Percentiles rank a stretch among this genome's conserved stretches.
Conservation (phyloP, 2,888 invertebrate genomes). For the Gnatocerus cornutus region DNA sequence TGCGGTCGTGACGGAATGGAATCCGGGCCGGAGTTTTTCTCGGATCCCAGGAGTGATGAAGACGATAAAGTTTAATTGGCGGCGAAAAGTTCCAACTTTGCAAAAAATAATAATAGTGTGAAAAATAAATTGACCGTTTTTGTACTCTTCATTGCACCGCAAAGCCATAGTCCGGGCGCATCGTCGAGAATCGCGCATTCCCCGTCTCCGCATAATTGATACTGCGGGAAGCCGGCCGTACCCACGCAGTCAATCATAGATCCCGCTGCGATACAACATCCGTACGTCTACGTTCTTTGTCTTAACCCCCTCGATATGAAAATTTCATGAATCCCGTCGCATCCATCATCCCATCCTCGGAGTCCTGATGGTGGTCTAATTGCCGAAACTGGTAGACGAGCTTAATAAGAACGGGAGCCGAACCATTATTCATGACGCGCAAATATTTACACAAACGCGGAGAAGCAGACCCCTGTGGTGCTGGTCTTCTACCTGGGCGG, state of each 20-base stretch:
- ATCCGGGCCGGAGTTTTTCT: constrained; percentile 35
- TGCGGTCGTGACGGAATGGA: constrained; percentile 47
- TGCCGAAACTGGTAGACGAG: constrained; percentile 31
- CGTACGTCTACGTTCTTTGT: constrained; percentile 60
- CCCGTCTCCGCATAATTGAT: constrained; percentile 62
- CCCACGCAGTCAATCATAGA: constrained; percentile 65
- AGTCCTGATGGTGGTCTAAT: constrained; percentile 10
- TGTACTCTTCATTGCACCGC: too few species aligned
- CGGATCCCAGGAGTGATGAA: constrained; percentile 21
- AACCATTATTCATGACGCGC: constrained; percentile 31
- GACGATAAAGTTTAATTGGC: constrained; percentile 40
- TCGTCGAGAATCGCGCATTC: constrained; percentile 46
- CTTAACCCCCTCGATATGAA: constrained; percentile 52
- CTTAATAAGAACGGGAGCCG: constrained; percentile 38
- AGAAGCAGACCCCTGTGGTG: constrained; percentile 20
- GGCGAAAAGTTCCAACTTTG: not conserved
- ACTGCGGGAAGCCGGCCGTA: constrained; percentile 63
- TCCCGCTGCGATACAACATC: constrained; percentile 65
- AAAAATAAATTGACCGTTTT: not conserved
- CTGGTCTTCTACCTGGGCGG: constrained; percentile 37
- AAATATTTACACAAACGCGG: constrained; percentile 45
- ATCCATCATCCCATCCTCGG: constrained; percentile 13
- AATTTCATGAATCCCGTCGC: constrained; percentile 33
- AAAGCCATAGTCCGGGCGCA: too few species aligned
- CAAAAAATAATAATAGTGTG: not conserved